These are phyloP conservation scores for Forbesichthys papilliferus DNA, from an alignment of 2,113 vertebrate species.

Conservation along the genomic window DNA sequence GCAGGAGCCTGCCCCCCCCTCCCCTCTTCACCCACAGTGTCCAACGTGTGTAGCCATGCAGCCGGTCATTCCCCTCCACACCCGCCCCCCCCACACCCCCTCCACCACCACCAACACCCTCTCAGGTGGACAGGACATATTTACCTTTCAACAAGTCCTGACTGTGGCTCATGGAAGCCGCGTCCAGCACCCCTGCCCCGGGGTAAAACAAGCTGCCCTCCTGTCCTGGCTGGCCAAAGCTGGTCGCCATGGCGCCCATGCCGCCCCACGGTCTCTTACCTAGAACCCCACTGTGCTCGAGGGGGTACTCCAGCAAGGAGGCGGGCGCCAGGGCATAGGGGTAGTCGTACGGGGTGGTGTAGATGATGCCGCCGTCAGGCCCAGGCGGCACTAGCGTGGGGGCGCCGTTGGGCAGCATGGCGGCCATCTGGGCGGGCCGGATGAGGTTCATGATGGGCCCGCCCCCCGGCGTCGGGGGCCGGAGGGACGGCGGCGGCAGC, in stretches of 20 bases:
- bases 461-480: constrained; percentile 76
- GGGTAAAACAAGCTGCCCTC: constrained; percentile 78
- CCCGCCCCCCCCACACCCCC: constrained; percentile 12
- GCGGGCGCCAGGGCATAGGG: constrained; percentile 83
- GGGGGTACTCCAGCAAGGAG: constrained; percentile 84
- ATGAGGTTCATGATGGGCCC: constrained; percentile 83
- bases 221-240: constrained; percentile 76
- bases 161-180: constrained; percentile 71
- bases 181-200: constrained; percentile 74
- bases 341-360: constrained; percentile 83
- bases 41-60: constrained; percentile 39
- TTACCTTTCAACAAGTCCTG: constrained; percentile 84
- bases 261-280: constrained; percentile 82
- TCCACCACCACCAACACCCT: constrained; percentile 61
- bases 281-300: constrained; percentile 83
- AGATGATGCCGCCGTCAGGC: constrained; percentile 81
- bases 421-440: constrained; percentile 79
- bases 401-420: constrained; percentile 80
- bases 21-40: not conserved
- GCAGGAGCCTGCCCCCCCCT: not conserved
- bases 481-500: constrained; percentile 70
- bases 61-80: constrained; percentile 50
- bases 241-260: constrained; percentile 66
- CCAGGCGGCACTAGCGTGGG: constrained; percentile 79
- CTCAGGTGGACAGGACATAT: constrained; percentile 81